These are phyloP conservation scores for Pseudotriccus pelzelni DNA, from an alignment of 2,797 vertebrate genomes.

Conservation along the genomic window DNA sequence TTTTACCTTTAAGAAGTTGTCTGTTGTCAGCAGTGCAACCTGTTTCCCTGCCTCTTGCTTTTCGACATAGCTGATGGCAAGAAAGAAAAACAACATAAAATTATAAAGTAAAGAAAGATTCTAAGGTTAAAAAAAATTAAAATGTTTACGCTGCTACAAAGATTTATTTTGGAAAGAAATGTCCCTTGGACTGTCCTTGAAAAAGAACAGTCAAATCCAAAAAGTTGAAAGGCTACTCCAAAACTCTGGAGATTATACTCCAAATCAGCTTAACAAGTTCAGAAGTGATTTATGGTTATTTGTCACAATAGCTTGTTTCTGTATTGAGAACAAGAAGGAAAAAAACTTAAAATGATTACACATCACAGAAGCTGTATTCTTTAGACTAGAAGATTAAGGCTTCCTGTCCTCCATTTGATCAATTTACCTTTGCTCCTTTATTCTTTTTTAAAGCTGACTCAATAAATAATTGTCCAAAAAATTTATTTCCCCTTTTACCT, in stretches of 20 bases:
- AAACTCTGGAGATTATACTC: neutral
- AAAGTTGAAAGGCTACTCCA: neutral
- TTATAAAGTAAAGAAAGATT: neutral
- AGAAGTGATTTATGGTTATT: neutral
- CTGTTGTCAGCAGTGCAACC: constrained; percentile 80
- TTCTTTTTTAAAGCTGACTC: neutral
- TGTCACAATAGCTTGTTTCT: neutral
- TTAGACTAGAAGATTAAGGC: neutral
- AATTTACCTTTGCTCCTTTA: neutral
- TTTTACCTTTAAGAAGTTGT: constrained; percentile 87
- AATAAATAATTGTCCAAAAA: neutral
- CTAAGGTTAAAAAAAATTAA: neutral
- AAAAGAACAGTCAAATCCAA: neutral
- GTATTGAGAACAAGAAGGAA: neutral
- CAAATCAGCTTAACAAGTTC: neutral
- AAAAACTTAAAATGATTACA: neutral
- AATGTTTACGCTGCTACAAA: neutral
- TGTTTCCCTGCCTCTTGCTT: constrained; percentile 82
- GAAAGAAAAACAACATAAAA: neutral
- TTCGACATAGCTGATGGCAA: constrained; percentile 84
- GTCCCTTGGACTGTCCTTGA: neutral
- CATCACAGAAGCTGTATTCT: neutral
- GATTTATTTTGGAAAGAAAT: neutral
- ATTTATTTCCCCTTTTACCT: constrained; percentile 77
- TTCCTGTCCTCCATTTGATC: neutral